Evolutionary conservation across 2,113 vertebrate genomes (phyloP), one percentile per base, ranked within the genome.

Genomic region (Pseudorasbora parva): DNA sequence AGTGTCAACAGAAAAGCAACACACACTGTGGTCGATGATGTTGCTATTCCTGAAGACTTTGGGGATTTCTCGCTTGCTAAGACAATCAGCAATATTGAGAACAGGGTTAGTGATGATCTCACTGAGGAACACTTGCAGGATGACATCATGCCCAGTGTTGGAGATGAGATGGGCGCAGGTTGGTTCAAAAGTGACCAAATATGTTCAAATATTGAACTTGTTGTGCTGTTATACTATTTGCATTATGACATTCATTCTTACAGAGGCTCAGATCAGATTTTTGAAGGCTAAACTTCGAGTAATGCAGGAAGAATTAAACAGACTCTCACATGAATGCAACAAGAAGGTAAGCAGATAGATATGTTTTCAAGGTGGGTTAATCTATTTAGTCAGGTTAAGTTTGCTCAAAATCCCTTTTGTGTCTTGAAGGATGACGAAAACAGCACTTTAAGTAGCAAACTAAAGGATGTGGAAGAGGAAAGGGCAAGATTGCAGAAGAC

Each of bases 221-320:
- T 1, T 49, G 19, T n/a, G 25, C 33, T 59, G 25, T 37, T 25
- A 41, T 17, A 77, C 41, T 73, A 7, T 78, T 81, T 81, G 85
- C 43, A 51, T 76, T 6, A 66, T 81, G 47, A 8, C 37, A 57
- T 86, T 41, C 10, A 56, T 25, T 7, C 91, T 92, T 85, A 88
- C 95, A 95, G 97, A 97, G 87, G 94, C 95, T 88, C 96, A 97
- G 87, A 94, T 96, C 81, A 94, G 96, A 84, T 95, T 97, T 91
- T 89, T 98, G 71, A 98, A 96, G 89, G 97, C 97, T 88, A 98
- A 96, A 88, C 91, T 99, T 62, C 93, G 88, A 82, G 96, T 98
- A 80, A 94, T 91, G 73, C 96, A 97, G 81, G 96, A 98, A 73
- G 96, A 99, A 84, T 81, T 98, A 89, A 95, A 96, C 89, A 95